A percentile compares a stretch with the other conserved stretches of the same genome.
These are phyloP conservation scores for Tipula confusa DNA, from an alignment of 2,888 invertebrate genomes.

Conservation along the genomic window DNA sequence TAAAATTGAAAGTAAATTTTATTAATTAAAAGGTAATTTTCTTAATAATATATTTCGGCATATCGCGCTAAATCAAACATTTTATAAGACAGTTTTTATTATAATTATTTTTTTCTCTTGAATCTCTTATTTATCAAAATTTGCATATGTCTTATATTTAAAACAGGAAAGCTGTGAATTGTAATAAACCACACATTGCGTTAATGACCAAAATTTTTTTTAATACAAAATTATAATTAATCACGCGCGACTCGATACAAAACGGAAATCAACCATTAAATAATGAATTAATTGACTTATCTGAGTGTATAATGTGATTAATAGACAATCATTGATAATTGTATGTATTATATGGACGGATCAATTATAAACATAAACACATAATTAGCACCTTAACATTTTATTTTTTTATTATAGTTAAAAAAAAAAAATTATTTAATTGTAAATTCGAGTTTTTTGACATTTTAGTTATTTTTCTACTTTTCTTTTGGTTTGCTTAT, in stretches of 20 bases:
- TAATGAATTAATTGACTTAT: not conserved
- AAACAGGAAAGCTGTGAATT: too few relatives aligned
- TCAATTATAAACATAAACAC: not conserved
- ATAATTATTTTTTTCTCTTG: not conserved
- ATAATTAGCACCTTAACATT: not conserved
- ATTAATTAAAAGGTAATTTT: not conserved
- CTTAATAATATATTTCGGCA: not conserved
- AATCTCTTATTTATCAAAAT: not conserved
- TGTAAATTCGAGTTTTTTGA: not conserved
- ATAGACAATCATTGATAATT: not conserved
- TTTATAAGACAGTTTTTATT: not conserved
- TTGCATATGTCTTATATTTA: not conserved
- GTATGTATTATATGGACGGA: not conserved
- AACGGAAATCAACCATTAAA: not conserved
- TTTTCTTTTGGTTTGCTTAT: not conserved
- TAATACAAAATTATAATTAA: not conserved
- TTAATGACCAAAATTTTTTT: not conserved
- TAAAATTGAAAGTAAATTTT: not conserved
- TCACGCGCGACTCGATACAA: not conserved
- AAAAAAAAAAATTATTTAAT: not conserved
- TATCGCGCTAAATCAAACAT: not conserved
- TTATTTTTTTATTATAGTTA: not conserved
- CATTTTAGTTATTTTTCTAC: not conserved
- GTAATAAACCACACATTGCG: not conserved
- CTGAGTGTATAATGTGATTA: not conserved